Evolutionary conservation across 1,140 invertebrate genomes (phyloP), one percentile per base, ranked within the genome.

Genomic region (Dendroctonus ponderosae): DNA sequence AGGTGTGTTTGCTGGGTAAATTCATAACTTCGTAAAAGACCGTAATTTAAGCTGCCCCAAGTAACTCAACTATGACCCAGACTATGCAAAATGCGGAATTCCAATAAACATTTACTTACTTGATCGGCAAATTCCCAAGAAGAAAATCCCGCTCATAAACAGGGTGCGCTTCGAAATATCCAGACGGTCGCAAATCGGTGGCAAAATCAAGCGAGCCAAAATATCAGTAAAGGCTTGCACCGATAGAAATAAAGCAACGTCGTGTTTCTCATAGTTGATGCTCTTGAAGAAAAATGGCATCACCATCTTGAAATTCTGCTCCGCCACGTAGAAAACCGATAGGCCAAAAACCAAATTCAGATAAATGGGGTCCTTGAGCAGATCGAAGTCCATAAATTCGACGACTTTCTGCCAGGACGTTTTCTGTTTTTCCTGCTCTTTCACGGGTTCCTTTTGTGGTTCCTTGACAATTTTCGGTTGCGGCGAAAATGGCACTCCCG

Each of bases 301-400:
- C 52, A 90, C 85, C 82, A 89, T 85, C 76, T 89, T 88, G 74
- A 89, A 90, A 73, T 90, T 89, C 67, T 89, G 82, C 71, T 90
- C 88, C 8, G 88, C 86, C 14, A 88, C 87, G 76, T 88, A 89
- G 79, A 87, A 89, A 6, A 89, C 81, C 42, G 87, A 88, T 12
- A 89, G 78, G 2, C 88, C 88, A 52, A 89, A 83, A 52, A 88
- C 79, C 62, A 90, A 81, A 76, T 89, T 89, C 63, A 90, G 81
- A 74, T 88, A 91, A 14, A 85, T 84, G 85, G 86, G n/a, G 73
- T 79, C 69, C 61, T 73, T 76, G 11, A 78, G 65, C 9, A 78
- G 66, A 53, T 78, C 76, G n/a, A 78, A 74, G 64, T 78, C 75
- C 74, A 78, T 75, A 53, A 79, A 77, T 8, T 69, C 62, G 9